These are phyloP conservation scores for Thymelicus lineola DNA, from an alignment of 2,888 invertebrate genomes.

Conservation along the genomic window DNA sequence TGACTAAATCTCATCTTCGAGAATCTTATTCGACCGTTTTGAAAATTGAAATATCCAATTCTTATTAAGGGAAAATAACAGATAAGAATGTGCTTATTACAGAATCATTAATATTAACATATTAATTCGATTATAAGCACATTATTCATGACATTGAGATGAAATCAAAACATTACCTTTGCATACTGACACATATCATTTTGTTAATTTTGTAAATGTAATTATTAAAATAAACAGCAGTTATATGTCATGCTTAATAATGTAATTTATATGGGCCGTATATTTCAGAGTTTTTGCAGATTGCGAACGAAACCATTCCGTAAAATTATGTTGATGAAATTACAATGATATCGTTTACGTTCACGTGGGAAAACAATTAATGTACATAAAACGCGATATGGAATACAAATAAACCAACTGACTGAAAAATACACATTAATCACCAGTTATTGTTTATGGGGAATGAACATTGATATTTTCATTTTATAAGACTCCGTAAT, in stretches of 20 bases:
- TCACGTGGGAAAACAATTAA: slow-evolving; percentile 39
- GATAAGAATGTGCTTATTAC: neutral
- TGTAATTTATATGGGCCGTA: slow-evolving; percentile 41
- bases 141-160: slow-evolving; percentile 12
- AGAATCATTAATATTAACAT: neutral
- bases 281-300: slow-evolving; percentile 55
- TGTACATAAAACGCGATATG: slow-evolving; percentile 36
- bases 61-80: too few relatives aligned
- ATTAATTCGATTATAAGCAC: neutral
- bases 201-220: slow-evolving; percentile 38
- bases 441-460: slow-evolving; percentile 20
- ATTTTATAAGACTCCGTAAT: neutral
- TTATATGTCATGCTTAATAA: slow-evolving; percentile 38
- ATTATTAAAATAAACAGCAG: slow-evolving; percentile 42
- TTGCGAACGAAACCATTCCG: slow-evolving; percentile 59
- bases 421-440: slow-evolving; percentile 34
- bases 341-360: slow-evolving; percentile 56
- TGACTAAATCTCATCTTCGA: too few relatives aligned
- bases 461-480: slow-evolving; percentile 13
- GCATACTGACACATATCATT: slow-evolving; percentile 29
- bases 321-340: slow-evolving; percentile 64
- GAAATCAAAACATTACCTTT: slow-evolving; percentile 26
- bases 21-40: too few relatives aligned
- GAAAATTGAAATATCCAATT: too few relatives aligned
- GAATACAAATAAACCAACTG: slow-evolving; percentile 34